Percentiles rank a stretch among this genome's conserved stretches.
Evolutionary conservation across 2,797 vertebrate genomes (phyloP).

Genomic region (Periparus ater): DNA sequence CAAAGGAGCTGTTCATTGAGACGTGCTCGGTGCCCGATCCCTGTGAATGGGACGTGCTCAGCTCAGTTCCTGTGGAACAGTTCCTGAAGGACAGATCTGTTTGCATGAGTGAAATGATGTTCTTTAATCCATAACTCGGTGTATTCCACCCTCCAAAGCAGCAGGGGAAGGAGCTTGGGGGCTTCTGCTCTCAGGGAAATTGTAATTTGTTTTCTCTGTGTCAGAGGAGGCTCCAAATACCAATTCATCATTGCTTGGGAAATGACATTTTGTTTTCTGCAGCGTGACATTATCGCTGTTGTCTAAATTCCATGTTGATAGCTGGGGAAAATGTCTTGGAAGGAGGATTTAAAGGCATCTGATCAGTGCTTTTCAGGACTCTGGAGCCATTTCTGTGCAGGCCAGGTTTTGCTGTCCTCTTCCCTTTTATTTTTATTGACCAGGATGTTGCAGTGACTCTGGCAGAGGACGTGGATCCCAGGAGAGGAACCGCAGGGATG

Average conservation of each 20-base stretch:
- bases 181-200: neutral
- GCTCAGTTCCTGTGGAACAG: rapidly evolving
- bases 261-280: constrained; percentile 21
- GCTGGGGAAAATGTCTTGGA: neutral
- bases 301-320: neutral
- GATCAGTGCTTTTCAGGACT: rapidly evolving
- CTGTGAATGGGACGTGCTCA: neutral
- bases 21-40: neutral
- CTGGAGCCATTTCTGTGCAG: neutral
- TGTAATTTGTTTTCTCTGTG: neutral
- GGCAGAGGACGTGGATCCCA: neutral
- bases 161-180: neutral
- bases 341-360: neutral
- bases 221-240: constrained; percentile 19
- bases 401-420: neutral
- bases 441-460: neutral
- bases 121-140: rapidly evolving
- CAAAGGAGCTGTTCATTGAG: neutral
- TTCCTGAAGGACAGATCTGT: rapidly evolving
- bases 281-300: neutral
- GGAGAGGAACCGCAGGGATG: rapidly evolving
- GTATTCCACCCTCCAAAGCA: neutral
- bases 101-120: rapidly evolving
- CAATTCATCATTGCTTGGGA: neutral
- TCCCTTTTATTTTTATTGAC: neutral